phyloP scores from a whole-genome alignment of 2,113 vertebrate genomes.

The Phylloscopus whistleri region DNA sequence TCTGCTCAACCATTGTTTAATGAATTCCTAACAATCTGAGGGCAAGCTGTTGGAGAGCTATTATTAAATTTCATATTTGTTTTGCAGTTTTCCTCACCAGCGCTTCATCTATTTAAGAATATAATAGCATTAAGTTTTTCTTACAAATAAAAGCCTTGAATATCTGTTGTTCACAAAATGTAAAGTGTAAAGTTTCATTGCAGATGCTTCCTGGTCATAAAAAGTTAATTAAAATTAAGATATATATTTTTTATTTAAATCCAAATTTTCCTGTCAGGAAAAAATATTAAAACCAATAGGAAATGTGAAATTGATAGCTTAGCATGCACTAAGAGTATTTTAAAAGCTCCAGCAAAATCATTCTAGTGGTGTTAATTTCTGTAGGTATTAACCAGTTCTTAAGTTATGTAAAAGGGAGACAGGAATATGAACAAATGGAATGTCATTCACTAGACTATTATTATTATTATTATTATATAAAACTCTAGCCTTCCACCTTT shows the following conservation, averaged over 20 bases:
- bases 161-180: not conserved
- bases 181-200: constrained; percentile 15
- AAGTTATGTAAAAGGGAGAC: not conserved
- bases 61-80: constrained; percentile 72
- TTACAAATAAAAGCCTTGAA: constrained; percentile 15
- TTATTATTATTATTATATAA: not conserved
- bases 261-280: not conserved
- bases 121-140: constrained; percentile 56
- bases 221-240: not conserved
- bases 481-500: not conserved
- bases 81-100: constrained; percentile 57
- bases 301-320: not conserved
- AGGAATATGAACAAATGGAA: not conserved
- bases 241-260: not conserved
- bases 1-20: constrained; percentile 71
- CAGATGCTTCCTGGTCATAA: not conserved
- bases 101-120: constrained; percentile 62
- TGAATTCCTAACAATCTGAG: constrained; percentile 72
- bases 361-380: constrained; percentile 20
- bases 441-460: not conserved
- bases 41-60: constrained; percentile 47
- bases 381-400: not conserved
- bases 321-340: not conserved
- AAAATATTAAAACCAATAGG: not conserved
- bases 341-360: not conserved